Percentiles rank a stretch among this genome's conserved stretches.
Conservation (phyloP, 2,797 vertebrate species). For the Spea hammondii region DNA sequence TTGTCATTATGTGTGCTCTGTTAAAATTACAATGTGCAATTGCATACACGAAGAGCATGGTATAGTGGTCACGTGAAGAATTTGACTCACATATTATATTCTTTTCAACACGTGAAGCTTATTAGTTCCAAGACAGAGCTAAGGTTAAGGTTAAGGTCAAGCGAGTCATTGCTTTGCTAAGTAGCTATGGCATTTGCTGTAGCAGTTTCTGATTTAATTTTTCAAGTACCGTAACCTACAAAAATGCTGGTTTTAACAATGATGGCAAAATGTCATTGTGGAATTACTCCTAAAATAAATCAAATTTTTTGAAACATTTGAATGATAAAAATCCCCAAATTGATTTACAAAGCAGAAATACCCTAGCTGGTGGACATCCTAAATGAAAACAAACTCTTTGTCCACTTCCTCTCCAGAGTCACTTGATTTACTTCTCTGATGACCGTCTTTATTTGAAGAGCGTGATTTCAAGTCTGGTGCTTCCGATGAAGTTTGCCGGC, state of each 20-base stretch:
- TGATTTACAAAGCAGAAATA: conserved; percentile 7
- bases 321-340: conserved; percentile 19
- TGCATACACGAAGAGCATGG: conserved; percentile 70
- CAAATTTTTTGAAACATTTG: conserved; percentile 40
- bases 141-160: conserved; percentile 57
- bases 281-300: conserved; percentile 49
- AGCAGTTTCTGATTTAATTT: conserved; percentile 64
- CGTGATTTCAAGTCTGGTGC: conserved; percentile 69
- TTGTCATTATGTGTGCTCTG: conserved; percentile 83
- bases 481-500: conserved; percentile 72
- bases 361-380: conserved; percentile 51
- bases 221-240: conserved; percentile 64
- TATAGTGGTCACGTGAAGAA: conserved; percentile 64
- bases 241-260: conserved; percentile 62
- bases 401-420: conserved; percentile 86
- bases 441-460: conserved; percentile 70
- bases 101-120: conserved; percentile 59
- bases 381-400: conserved; percentile 93
- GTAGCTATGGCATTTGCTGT: conserved; percentile 55
- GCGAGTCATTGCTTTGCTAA: conserved; percentile 55
- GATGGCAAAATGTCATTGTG: conserved; percentile 55
- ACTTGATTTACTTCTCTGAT: conserved; percentile 79
- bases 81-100: conserved; percentile 64
- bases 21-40: conserved; percentile 84
- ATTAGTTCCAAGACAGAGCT: conserved; percentile 57